Conservation (phyloP, 2,888 invertebrate genomes). For the Clostera curtula region DNA sequence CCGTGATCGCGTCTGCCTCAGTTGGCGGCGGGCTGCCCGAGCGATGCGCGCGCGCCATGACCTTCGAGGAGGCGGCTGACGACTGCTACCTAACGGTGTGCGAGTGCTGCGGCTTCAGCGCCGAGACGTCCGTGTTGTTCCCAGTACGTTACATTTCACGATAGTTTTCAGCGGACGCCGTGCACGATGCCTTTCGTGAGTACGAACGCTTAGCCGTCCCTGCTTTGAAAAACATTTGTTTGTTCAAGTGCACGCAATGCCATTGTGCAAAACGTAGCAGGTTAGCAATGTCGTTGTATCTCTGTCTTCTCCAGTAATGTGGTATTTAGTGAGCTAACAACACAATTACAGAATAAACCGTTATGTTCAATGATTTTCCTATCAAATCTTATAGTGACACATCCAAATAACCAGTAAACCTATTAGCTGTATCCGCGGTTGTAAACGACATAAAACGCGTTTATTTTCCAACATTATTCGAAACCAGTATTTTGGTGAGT, state of each 20-base stretch:
- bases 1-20: slow-evolving; percentile 30
- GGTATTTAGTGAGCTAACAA: not conserved
- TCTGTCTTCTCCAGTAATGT: not conserved
- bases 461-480: no score
- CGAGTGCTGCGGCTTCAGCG: slow-evolving; percentile 73
- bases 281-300: not conserved
- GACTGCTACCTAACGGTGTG: slow-evolving; percentile 68
- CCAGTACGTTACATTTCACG: slow-evolving; percentile 70
- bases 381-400: slow-evolving; percentile 6
- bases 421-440: slow-evolving; percentile 6
- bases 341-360: not conserved
- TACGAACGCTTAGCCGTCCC: slow-evolving; percentile 49
- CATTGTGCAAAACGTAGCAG: slow-evolving; percentile 8
- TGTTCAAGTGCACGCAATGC: slow-evolving; percentile 34
- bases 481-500: no score
- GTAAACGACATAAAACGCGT: slow-evolving; percentile 2
- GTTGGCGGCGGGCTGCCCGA: slow-evolving; percentile 49
- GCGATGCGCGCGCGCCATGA: slow-evolving; percentile 72
- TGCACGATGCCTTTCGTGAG: slow-evolving; percentile 68
- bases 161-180: slow-evolving; percentile 57
- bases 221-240: slow-evolving; percentile 20
- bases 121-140: slow-evolving; percentile 63
- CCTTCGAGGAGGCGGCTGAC: slow-evolving; percentile 67
- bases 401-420: slow-evolving; percentile 1
- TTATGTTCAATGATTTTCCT: slow-evolving; percentile 1